Base-by-base conservation (phyloP, 2,113 vertebrate species). In the Halcyon malimbica region DNA sequence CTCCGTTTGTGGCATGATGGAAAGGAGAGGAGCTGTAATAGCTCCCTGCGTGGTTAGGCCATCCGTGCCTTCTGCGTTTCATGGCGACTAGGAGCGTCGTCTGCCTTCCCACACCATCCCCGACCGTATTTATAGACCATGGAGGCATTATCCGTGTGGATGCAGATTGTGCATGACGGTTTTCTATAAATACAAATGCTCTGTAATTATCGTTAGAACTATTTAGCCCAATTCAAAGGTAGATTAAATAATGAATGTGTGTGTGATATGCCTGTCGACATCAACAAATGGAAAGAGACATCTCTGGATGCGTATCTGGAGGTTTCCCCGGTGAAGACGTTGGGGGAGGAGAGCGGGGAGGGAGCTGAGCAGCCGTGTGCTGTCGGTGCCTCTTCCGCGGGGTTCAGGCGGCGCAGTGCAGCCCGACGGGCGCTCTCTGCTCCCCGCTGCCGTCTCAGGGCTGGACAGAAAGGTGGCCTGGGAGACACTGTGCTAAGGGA, bases 241-340 rank as follows among this genome's bases (percentile, higher is more conserved):
- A 97, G 96, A 97, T 97, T 97, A 94, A 97, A 97, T 97, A 97
- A 97, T 97, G 95, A 96, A 89, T 88, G 94, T 91, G 95, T 94
- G 87, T 84, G 92, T 70, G 91, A 93, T 87, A 69, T 13, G 92
- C 95, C 95, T 96, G 95, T 77, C 82, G 87, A 96, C 93, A 91
- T 88, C 89, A 83, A 89, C 91, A 92, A 96, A 88, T 77, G 82
- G 74, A 31, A 86, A 91, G 53, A 86, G 80, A 70, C 84, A 20
- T 92, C 92, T 92, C 94, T 91, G 87, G 93, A 37, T 94, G 93
- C 7, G 11, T 46, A 67, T 91, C 87, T 71, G 50, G 92, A 93
- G 92, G 94, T 64, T 96, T 92, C 92, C 95, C 90, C 2, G 15
- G 50, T 50, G 83, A 73, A 76, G 76, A 84, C 79, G 44, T 21